Conservation (phyloP, 1,140 invertebrate genomes). For the Leptoteleia sp. region DNA sequence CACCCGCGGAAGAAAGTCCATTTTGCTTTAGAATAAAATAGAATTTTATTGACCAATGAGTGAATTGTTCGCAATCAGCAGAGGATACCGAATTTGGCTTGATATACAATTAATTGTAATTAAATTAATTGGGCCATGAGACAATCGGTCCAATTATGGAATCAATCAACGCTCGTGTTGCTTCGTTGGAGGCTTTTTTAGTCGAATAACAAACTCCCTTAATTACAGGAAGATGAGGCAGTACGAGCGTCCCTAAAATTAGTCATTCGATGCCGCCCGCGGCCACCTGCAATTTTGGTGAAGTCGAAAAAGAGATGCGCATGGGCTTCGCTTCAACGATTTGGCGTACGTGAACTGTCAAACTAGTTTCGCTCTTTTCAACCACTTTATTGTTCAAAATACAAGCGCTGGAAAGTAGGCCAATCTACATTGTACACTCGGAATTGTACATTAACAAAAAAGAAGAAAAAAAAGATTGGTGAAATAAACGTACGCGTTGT, state of each 20-base stretch:
- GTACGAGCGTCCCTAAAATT: slow-evolving; percentile 71
- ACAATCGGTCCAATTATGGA: slow-evolving; percentile 79
- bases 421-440: slow-evolving; percentile 18
- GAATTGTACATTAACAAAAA: too few species aligned
- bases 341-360: neutral
- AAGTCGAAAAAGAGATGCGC: slow-evolving; percentile 48
- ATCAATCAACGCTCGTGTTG: slow-evolving; percentile 75
- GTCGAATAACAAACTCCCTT: slow-evolving; percentile 77
- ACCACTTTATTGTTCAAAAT: slow-evolving; percentile 15
- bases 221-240: slow-evolving; percentile 75
- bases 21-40: too few species aligned
- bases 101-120: slow-evolving; percentile 75
- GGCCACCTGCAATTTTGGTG: slow-evolving; percentile 71
- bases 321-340: slow-evolving; percentile 18
- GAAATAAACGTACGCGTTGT: too few species aligned
- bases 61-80: slow-evolving; percentile 24
- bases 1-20: slow-evolving; percentile 6
- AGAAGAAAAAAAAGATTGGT: too few species aligned
- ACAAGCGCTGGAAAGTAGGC: slow-evolving; percentile 17
- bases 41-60: slow-evolving; percentile 32
- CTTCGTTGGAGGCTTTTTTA: slow-evolving; percentile 72
- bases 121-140: slow-evolving; percentile 78
- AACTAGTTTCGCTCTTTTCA: slow-evolving; percentile 32
- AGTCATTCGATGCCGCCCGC: slow-evolving; percentile 63
- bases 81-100: slow-evolving; percentile 23